Conservation (phyloP, 1,140 invertebrate species). For the Drosophila carrolli region DNA sequence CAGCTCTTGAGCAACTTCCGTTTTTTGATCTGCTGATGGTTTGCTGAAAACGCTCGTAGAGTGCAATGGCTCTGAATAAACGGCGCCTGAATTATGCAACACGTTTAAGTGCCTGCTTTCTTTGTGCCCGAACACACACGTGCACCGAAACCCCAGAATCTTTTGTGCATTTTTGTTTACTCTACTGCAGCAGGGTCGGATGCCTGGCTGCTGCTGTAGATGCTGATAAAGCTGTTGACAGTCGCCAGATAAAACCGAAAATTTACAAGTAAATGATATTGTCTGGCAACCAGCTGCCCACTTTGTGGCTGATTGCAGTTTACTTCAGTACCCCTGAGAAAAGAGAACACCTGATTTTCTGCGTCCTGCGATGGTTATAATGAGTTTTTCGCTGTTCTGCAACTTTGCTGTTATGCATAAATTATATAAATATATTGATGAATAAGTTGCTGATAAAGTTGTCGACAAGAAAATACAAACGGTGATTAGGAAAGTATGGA, state of each 20-base stretch:
- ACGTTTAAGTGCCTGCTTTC: conserved; percentile 74
- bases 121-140: conserved; percentile 27
- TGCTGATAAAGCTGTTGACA: conserved; percentile 61
- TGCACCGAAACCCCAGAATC: conserved; percentile 16
- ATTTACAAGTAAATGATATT: conserved; percentile 65
- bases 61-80: conserved; percentile 74
- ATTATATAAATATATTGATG: conserved; percentile 31
- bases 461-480: background rate
- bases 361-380: conserved; percentile 9
- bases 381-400: conserved; percentile 32
- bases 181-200: conserved; percentile 7
- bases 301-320: conserved; percentile 53
- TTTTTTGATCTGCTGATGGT: conserved; percentile 61
- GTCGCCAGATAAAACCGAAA: conserved; percentile 49
- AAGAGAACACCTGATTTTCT: conserved; percentile 16
- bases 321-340: conserved; percentile 10
- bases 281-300: conserved; percentile 41
- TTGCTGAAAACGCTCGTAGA: conserved; percentile 35
- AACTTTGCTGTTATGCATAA: conserved; percentile 27
- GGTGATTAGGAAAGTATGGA: no score
- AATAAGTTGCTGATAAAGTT: conserved; percentile 4
- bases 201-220: conserved; percentile 23
- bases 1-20: conserved; percentile 56
- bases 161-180: conserved; percentile 52
- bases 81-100: conserved; percentile 71